Percentiles rank a stretch among this genome's conserved stretches.
These are phyloP conservation scores for Vicugna pacos DNA, from an alignment of 2,113 vertebrate genomes.

Conservation along the genomic window DNA sequence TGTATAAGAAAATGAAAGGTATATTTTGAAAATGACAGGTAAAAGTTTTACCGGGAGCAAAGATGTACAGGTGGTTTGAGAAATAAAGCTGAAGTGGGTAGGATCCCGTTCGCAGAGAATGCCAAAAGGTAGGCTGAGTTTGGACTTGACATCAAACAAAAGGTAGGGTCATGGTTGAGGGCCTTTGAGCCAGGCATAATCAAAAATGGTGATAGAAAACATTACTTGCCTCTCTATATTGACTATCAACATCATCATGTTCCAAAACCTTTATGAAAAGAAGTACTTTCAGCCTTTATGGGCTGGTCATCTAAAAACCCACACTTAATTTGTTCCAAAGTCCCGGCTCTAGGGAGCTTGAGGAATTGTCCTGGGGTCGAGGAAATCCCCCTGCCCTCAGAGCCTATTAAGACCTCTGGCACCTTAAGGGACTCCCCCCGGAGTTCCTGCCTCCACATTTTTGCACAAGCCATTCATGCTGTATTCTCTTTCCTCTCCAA, in stretches of 20 bases:
- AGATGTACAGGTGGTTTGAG: neutral
- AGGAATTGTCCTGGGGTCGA: neutral
- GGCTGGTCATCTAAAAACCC: neutral
- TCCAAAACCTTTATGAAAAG: neutral
- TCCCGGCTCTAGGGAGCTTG: neutral
- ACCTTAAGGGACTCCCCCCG: neutral
- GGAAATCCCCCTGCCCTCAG: neutral
- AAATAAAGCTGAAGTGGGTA: neutral
- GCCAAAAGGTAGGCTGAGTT: neutral
- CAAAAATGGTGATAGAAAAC: neutral
- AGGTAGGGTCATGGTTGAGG: neutral
- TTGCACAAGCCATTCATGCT: neutral
- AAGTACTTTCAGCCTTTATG: neutral
- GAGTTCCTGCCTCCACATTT: neutral
- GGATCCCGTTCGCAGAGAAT: neutral
- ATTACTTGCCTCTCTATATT: neutral
- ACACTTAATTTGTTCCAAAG: neutral
- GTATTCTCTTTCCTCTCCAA: neutral
- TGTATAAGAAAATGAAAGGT: neutral
- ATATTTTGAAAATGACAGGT: conserved; percentile 27
- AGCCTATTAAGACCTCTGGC: neutral
- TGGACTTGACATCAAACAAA: neutral
- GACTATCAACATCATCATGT: neutral
- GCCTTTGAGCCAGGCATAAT: neutral
- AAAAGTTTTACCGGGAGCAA: neutral